Base-by-base conservation (phyloP, 2,888 invertebrate species). In the Thumatha senex region DNA sequence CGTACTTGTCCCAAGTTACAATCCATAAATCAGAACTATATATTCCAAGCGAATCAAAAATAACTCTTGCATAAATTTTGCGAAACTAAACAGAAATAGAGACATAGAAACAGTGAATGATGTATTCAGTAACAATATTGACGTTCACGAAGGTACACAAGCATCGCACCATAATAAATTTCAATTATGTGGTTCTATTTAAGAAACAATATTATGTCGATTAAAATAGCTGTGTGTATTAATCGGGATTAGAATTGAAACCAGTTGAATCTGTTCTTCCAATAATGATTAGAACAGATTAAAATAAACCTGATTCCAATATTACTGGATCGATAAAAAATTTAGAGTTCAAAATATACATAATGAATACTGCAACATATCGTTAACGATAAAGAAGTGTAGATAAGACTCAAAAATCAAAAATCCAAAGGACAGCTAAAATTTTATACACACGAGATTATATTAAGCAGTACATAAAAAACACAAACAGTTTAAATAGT, bases 151-250 rank as follows among this genome's bases (percentile, higher is more conserved):
- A 60, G 67, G 71, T 74, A 73, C 65, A 44, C 39, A 58, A 52
- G 56, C 63, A 80, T 78, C 70, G 74, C 61, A 60, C 2, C 63
- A 68, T 63, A 66, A 59, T 58, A 40, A 41, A 54, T 53, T 52
- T 67, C 74, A 60, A 51, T 67, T 67, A 68, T 65, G 61, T 58
- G 72, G 58, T 72, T 74, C 76, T 77, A 80, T 80, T 77, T 67
- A 59, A 69, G 60, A 68, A 61, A 70, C 64, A 83, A 82, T 77
- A 80, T 64, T 65, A 70, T 59, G 63, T 63, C 72, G 72, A 72
- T 78, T 78, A 71, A 62, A 72, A 67, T 67, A 55, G 67, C 64
- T 58, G 57, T 68, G 61, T 58, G 53, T 67, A 76, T 76, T 73
- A 73, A 78, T 78, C 73, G 45, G 35, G 51, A 59, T 51, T 51